Evolutionary conservation across 2,888 invertebrate genomes (phyloP), one percentile per base, ranked within the genome.

Genomic region (Lepidocyrtinus sp.): DNA sequence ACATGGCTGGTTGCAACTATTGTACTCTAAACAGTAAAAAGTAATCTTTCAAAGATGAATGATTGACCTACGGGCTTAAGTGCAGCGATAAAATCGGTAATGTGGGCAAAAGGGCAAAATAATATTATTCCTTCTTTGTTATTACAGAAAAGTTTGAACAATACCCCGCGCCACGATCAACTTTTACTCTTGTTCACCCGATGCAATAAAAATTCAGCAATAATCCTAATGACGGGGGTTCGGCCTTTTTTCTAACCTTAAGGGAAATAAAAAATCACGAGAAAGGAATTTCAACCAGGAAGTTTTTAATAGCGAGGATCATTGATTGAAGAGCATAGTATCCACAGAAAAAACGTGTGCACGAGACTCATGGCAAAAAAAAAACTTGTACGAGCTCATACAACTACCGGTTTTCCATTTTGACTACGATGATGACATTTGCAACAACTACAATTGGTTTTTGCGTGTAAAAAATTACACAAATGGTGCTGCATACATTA

Each of bases 81-180:
- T 27, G 55, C 61, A 65, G 64, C 75, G 81, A 83, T 83, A 81
- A 83, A 83, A 83, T 83, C 78, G 68, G 73, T 77, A 83, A 83
- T 83, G 79, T 70, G 70, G 70, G 27, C 70, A 50, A 70, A 70
- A 70, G 61, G 70, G 61, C 55, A 70, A 22, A 21, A 61, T 25
- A 61, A 26, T 70, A 26, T 59, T 59, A 55, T 36, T 70, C 61
- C 59, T 25, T 22, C 25, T 17, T 69, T 55, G 55, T 36, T 46
- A 69, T 70, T 46, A 68, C 46, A 68, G 24, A 46, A 50, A 68
- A 46, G 19, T 65, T 36, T n/a, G n/a, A n/a, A n/a, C n/a, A n/a
- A 1, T 26, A 26, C 26, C 12, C 15, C 65, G 24, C 17, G 26
- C 27, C 25, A 36, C 36, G 12, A 36, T 36, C 36, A 12, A 36